Percentiles rank a stretch among this genome's conserved stretches.
Evolutionary conservation across 2,888 invertebrate species (phyloP).

Genomic region (Drosophila nr. perissopoda): DNA sequence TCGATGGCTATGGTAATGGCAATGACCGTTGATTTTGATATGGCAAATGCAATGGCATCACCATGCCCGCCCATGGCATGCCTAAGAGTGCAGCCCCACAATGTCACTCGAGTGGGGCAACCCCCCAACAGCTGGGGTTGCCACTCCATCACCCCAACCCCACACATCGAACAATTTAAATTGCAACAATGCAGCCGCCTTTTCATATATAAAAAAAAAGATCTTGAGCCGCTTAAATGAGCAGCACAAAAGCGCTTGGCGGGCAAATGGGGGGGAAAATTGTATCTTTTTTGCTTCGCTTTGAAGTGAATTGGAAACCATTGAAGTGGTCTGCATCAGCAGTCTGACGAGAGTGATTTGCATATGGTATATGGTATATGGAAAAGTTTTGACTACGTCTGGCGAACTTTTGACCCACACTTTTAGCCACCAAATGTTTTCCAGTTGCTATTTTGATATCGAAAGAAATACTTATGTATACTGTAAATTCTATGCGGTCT

Average conservation of each 20-base stretch:
- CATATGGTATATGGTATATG: conserved; percentile 42
- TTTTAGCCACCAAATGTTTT: conserved; percentile 31
- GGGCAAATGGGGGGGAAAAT: conserved; percentile 3
- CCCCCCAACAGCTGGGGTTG: background rate
- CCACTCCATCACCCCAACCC: background rate
- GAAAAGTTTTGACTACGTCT: conserved; percentile 63
- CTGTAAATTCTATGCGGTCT: background rate
- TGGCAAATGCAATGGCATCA: conserved; percentile 20
- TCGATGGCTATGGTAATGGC: conserved; percentile 50
- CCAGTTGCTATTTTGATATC: background rate
- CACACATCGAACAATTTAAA: conserved; percentile 62
- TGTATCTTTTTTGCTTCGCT: conserved; percentile 47
- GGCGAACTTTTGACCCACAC: conserved; percentile 74
- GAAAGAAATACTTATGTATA: background rate
- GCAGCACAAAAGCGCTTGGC: conserved; percentile 19
- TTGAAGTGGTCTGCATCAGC: conserved; percentile 67
- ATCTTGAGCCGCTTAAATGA: conserved; percentile 48
- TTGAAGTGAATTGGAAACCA: conserved; percentile 72
- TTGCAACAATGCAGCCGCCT: conserved; percentile 70
- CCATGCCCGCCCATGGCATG: conserved; percentile 33
- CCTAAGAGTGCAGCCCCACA: conserved; percentile 33
- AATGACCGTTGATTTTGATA: conserved; percentile 64
- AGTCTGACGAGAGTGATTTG: conserved; percentile 51
- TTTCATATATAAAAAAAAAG: conserved; percentile 31
- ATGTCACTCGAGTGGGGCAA: conserved; percentile 61